These are phyloP conservation scores for Heptranchias perlo DNA, from an alignment of 2,113 vertebrate genomes.

Conservation along the genomic window DNA sequence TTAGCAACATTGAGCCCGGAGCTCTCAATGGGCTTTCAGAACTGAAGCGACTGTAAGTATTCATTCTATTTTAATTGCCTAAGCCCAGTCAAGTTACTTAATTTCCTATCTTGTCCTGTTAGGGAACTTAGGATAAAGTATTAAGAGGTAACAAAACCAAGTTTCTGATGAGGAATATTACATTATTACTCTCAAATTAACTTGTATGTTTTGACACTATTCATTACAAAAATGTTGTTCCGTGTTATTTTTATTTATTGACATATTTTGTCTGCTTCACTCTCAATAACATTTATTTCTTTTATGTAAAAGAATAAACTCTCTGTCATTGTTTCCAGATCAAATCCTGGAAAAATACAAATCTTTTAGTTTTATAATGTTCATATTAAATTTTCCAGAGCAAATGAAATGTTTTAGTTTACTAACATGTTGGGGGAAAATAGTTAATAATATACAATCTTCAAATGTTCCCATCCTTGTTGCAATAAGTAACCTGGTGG, in stretches of 20 bases:
- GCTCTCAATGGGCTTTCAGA: conserved; percentile 71
- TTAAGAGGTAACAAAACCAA: background rate
- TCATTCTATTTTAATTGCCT: conserved; percentile 51
- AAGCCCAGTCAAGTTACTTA: background rate
- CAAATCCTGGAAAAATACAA: background rate
- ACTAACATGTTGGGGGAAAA: background rate
- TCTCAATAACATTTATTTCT: too few species aligned
- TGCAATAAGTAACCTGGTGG: background rate
- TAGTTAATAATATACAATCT: background rate
- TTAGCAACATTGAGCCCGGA: conserved; percentile 71
- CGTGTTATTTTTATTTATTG: background rate
- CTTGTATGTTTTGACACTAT: background rate
- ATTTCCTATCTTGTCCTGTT: background rate
- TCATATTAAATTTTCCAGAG: background rate
- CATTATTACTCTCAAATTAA: background rate
- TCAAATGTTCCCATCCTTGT: background rate
- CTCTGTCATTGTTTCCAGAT: background rate
- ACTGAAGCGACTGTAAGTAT: conserved; percentile 74
- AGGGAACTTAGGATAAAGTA: background rate
- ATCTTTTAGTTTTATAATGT: too few species aligned
- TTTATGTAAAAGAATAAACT: background rate
- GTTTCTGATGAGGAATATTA: background rate
- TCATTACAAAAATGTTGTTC: background rate
- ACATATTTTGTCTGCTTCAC: background rate
- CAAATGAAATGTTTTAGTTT: background rate